phyloP scores from a whole-genome alignment of 2,797 vertebrate species.

The Acrossocheilus fasciatus region DNA sequence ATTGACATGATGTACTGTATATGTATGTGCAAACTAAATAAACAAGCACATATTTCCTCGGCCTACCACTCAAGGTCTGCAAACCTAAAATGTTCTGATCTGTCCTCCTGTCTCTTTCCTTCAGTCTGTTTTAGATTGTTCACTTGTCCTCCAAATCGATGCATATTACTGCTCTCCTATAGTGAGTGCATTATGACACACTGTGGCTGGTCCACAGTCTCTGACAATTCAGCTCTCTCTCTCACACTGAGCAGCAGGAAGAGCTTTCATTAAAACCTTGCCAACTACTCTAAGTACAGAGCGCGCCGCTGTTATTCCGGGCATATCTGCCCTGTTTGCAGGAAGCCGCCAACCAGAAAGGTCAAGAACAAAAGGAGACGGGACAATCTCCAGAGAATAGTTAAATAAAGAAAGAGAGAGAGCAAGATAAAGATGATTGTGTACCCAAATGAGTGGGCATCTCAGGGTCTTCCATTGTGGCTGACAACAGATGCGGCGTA shows the following conservation, averaged over 20 bases:
- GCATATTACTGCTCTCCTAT: slow-evolving; percentile 52
- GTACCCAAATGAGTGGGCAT: slow-evolving; percentile 32
- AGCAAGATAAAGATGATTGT: not conserved
- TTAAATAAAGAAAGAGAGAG: slow-evolving; percentile 36
- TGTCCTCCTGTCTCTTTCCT: slow-evolving; percentile 4
- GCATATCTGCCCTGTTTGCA: slow-evolving; percentile 22
- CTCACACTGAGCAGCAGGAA: slow-evolving; percentile 46
- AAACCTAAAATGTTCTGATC: not conserved
- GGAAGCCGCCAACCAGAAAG: slow-evolving; percentile 18
- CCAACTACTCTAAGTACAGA: slow-evolving; percentile 38
- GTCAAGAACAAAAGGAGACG: slow-evolving; percentile 40
- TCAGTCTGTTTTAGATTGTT: slow-evolving; percentile 45
- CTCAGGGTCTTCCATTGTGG: slow-evolving; percentile 53
- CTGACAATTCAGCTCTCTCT: slow-evolving; percentile 44
- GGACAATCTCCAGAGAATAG: slow-evolving; percentile 12
- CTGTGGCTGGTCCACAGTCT: slow-evolving; percentile 30
- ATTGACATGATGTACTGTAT: not conserved
- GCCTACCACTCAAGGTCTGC: not conserved
- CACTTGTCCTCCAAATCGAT: slow-evolving; percentile 52
- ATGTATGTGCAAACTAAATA: not conserved
- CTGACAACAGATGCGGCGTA: not conserved
- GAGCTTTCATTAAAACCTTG: slow-evolving; percentile 52
- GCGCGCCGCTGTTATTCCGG: slow-evolving; percentile 18
- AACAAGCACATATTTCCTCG: not conserved
- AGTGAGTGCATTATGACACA: slow-evolving; percentile 51